These are phyloP conservation scores for Lagodon rhomboides DNA, from an alignment of 2,797 vertebrate genomes.

Conservation along the genomic window DNA sequence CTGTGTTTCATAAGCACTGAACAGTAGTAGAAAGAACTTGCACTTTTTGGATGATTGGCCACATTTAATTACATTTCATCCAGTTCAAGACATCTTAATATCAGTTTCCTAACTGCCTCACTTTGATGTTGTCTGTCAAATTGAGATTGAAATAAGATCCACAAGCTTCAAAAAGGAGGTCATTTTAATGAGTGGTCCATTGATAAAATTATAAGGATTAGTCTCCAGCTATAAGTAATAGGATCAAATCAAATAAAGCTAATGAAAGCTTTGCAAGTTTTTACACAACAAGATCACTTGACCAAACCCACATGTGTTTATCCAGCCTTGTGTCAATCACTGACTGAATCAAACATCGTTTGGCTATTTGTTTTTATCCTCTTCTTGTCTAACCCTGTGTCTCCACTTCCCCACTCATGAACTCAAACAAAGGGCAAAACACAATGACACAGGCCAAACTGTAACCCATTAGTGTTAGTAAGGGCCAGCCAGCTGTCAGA, in stretches of 20 bases:
- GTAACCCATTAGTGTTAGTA: slow-evolving; percentile 61
- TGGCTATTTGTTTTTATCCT: slow-evolving; percentile 52
- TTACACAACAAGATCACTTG: neutral
- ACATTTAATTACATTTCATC: slow-evolving; percentile 19
- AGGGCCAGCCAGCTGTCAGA: slow-evolving; percentile 69
- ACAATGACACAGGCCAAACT: slow-evolving; percentile 67
- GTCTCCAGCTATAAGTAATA: neutral
- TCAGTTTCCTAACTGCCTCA: slow-evolving; percentile 1
- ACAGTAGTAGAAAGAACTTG: slow-evolving; percentile 8
- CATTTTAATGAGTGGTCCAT: neutral
- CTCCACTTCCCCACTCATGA: slow-evolving; percentile 43
- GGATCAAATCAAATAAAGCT: slow-evolving; percentile 7
- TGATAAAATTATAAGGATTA: slow-evolving; percentile 6
- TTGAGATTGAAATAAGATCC: slow-evolving; percentile 27
- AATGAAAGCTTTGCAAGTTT: slow-evolving; percentile 12
- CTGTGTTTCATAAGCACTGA: slow-evolving; percentile 6
- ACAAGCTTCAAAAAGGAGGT: neutral
- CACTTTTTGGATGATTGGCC: slow-evolving; percentile 25
- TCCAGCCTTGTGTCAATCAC: slow-evolving; percentile 5
- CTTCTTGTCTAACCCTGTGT: slow-evolving; percentile 25
- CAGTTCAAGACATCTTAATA: slow-evolving; percentile 32
- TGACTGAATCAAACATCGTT: slow-evolving; percentile 48
- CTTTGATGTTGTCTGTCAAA: slow-evolving; percentile 36
- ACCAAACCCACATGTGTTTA: slow-evolving; percentile 9
- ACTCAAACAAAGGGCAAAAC: slow-evolving; percentile 65